Percentiles rank a stretch among this genome's conserved stretches.
Conservation (phyloP, 2,113 vertebrate genomes). For the Strix uralensis region DNA sequence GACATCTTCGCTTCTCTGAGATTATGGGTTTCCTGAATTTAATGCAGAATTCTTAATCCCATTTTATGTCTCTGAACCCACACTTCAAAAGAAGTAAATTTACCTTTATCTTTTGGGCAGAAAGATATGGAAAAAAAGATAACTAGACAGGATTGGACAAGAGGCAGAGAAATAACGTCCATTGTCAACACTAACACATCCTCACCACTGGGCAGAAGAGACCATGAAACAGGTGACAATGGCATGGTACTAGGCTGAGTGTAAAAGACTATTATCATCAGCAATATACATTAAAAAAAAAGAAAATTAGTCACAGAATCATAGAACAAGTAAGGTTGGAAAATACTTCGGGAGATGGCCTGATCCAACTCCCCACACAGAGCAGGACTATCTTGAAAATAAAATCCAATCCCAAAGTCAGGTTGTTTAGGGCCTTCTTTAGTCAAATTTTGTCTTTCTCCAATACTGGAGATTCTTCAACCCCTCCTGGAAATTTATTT, state of each 20-base stretch:
- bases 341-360: not conserved
- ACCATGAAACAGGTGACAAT: not conserved
- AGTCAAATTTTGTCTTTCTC: not conserved
- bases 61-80: not conserved
- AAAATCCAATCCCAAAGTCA: not conserved
- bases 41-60: not conserved
- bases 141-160: not conserved
- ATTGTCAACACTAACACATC: not conserved
- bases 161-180: not conserved
- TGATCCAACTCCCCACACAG: not conserved
- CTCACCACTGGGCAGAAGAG: not conserved
- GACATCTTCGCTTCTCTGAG: not conserved
- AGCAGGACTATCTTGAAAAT: not conserved
- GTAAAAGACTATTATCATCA: not conserved
- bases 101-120: not conserved
- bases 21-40: not conserved
- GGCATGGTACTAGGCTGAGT: not conserved
- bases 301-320: not conserved
- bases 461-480: not conserved
- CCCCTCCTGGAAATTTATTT: not conserved
- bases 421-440: not conserved
- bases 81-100: not conserved
- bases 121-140: not conserved
- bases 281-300: not conserved
- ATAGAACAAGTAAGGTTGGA: not conserved